Conservation (phyloP, 1,140 invertebrate species). For the Pogonomyrmex barbatus region DNA sequence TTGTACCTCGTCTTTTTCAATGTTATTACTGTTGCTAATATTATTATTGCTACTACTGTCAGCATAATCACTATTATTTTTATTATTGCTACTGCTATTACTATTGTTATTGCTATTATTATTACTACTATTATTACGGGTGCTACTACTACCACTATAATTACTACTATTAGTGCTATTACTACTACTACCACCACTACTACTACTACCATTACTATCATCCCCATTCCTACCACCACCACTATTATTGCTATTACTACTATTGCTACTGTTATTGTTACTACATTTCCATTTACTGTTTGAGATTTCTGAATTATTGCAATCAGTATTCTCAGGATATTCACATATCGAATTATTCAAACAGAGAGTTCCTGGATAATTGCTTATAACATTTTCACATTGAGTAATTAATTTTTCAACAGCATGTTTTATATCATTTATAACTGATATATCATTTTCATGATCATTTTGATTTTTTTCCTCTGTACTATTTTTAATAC, state of each 20-base stretch:
- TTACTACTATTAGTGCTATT: neutral
- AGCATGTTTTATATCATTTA: constrained; percentile 50
- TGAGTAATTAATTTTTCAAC: constrained; percentile 30
- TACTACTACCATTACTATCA: neutral
- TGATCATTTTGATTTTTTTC: constrained; percentile 72
- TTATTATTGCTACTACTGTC: constrained; percentile 62
- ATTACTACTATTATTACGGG: neutral
- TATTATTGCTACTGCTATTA: constrained; percentile 53
- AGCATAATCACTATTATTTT: constrained; percentile 65
- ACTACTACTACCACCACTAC: neutral
- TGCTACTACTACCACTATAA: neutral
- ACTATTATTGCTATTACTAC: neutral
- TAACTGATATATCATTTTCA: constrained; percentile 56
- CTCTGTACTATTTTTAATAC: constrained; percentile 59
- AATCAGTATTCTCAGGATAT: constrained; percentile 49
- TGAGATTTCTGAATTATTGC: constrained; percentile 53
- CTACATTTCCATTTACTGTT: constrained; percentile 72
- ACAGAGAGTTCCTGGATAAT: constrained; percentile 10
- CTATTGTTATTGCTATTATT: too few species aligned
- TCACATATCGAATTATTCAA: constrained; percentile 32
- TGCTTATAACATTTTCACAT: constrained; percentile 11
- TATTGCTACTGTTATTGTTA: constrained; percentile 27
- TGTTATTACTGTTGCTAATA: constrained; percentile 44
- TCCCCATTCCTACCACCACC: neutral
- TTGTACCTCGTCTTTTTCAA: constrained; percentile 61